phyloP scores from a whole-genome alignment of 2,113 vertebrate species.

The Todiramphus saurophagus region DNA sequence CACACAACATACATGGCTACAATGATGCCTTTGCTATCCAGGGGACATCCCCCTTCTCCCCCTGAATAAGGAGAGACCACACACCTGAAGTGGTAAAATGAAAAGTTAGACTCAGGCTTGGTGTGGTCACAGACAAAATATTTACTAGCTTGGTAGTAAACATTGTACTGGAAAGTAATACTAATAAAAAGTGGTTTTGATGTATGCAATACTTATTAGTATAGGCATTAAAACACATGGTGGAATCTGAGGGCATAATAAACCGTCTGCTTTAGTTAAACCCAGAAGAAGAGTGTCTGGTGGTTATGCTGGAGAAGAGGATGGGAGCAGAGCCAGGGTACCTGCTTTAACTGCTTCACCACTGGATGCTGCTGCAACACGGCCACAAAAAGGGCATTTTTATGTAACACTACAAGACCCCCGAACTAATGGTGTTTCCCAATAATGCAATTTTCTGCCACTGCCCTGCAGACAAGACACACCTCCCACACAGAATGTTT shows the following conservation, averaged over 20 bases:
- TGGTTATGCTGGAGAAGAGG: not conserved
- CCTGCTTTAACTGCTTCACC: not conserved
- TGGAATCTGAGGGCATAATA: conserved; percentile 10
- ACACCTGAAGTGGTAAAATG: not conserved
- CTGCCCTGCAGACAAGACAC: not conserved
- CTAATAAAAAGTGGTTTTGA: conserved; percentile 34
- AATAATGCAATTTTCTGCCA: not conserved
- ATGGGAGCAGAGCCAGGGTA: not conserved
- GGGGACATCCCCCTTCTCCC: not conserved
- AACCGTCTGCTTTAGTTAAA: not conserved
- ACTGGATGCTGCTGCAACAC: rapidly evolving
- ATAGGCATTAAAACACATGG: conserved; percentile 5
- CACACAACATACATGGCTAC: not conserved
- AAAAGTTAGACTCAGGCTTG: not conserved
- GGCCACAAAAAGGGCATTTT: rapidly evolving
- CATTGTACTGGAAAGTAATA: not conserved
- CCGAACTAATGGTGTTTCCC: not conserved
- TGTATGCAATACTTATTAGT: not conserved
- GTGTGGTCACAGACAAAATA: conserved; percentile 15
- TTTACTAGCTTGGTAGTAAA: conserved; percentile 47
- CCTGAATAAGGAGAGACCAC: not conserved
- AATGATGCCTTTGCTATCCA: not conserved
- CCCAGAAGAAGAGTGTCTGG: not conserved
- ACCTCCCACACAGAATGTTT: not conserved
- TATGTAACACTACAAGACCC: not conserved